Conservation (phyloP, 2,113 vertebrate species). For the Pampusana beccarii region DNA sequence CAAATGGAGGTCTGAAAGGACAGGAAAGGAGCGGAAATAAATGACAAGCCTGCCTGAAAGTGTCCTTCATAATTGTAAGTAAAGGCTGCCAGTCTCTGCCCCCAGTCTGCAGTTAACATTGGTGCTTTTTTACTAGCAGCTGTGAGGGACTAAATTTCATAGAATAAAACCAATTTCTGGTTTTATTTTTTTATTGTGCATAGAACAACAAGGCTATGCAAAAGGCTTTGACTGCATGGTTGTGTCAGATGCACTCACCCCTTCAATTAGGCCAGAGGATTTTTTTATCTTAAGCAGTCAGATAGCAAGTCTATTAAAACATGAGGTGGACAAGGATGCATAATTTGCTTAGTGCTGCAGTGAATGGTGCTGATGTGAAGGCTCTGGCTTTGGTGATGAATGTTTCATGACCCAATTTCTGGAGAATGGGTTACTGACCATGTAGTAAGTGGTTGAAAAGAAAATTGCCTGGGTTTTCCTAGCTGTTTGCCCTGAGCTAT, state of each 20-base stretch:
- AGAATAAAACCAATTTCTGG: not conserved
- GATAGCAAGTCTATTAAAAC: conserved; percentile 38
- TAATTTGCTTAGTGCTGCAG: not conserved
- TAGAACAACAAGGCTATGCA: not conserved
- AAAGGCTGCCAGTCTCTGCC: not conserved
- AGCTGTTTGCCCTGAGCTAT: not conserved
- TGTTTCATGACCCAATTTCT: not conserved
- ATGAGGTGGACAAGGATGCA: not conserved
- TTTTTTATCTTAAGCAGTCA: conserved; percentile 32
- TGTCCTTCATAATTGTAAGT: not conserved
- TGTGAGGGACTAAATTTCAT: not conserved
- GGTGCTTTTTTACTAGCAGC: not conserved
- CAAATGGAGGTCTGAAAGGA: not conserved
- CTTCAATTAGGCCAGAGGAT: not conserved
- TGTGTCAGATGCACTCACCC: not conserved
- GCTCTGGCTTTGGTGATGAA: not conserved
- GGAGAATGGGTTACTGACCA: not conserved
- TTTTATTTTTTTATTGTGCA: not conserved
- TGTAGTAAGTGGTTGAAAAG: not conserved
- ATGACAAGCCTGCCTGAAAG: not conserved
- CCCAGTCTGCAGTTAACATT: not conserved
- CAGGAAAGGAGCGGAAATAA: not conserved
- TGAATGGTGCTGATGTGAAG: not conserved
- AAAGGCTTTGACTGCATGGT: not conserved
- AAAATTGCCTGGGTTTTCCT: not conserved